Evolutionary conservation across 1,140 invertebrate genomes (phyloP).

Genomic region (Hypothenemus hampei): DNA sequence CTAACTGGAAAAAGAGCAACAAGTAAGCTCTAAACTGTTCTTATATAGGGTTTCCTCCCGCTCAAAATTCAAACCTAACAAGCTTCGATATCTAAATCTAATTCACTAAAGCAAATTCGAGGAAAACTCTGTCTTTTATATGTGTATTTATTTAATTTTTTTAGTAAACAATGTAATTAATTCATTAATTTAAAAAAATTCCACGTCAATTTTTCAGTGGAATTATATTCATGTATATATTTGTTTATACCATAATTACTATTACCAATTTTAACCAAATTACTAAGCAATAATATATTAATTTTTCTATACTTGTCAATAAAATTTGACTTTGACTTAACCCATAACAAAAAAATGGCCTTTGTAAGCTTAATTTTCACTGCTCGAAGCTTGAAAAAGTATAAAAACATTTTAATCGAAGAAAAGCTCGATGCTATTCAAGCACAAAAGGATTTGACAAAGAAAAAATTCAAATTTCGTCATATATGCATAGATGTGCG

Average conservation of each 20-base stretch:
- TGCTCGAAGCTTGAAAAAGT: slow-evolving; percentile 29
- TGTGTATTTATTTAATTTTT: too few species aligned
- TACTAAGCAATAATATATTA: too few species aligned
- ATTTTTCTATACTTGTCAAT: too few species aligned
- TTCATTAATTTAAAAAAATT: too few species aligned
- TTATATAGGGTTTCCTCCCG: slow-evolving; percentile 43
- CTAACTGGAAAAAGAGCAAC: slow-evolving; percentile 34
- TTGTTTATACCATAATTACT: too few species aligned
- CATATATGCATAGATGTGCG: slow-evolving; percentile 30
- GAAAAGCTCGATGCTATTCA: slow-evolving; percentile 37
- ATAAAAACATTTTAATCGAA: slow-evolving; percentile 29
- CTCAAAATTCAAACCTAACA: slow-evolving; percentile 7
- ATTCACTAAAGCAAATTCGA: not conserved
- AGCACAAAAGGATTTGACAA: slow-evolving; percentile 16
- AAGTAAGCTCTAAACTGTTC: slow-evolving; percentile 35
- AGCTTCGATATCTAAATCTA: slow-evolving; percentile 15
- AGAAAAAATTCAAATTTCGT: slow-evolving; percentile 30
- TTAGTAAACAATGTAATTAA: too few species aligned
- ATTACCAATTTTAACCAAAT: too few species aligned
- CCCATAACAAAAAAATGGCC: slow-evolving; percentile 37
- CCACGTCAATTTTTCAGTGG: too few species aligned
- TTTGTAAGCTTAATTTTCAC: slow-evolving; percentile 36
- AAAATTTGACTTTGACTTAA: too few species aligned
- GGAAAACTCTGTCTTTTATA: not conserved
- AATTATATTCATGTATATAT: too few species aligned